Percentiles rank a stretch among this genome's conserved stretches.
Conservation (phyloP, 2,888 invertebrate species). For the Agonopterix arenella region DNA sequence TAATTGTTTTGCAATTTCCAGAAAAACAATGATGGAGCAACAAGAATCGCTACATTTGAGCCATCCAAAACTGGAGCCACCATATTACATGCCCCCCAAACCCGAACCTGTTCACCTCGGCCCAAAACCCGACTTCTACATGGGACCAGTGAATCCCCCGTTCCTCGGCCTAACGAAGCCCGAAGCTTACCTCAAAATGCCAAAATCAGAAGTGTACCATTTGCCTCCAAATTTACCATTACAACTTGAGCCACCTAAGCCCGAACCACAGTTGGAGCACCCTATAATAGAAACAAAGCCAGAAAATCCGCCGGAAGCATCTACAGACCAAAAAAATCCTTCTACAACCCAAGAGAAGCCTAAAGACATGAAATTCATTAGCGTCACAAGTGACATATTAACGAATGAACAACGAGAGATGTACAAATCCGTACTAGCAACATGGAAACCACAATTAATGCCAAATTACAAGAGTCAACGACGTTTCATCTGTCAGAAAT, state of each 20-base stretch:
- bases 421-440: slow-evolving; percentile 61
- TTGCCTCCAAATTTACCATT: not conserved
- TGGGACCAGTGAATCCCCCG: not conserved
- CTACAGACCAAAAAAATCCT: not conserved
- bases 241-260: not conserved
- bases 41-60: slow-evolving; percentile 1
- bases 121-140: slow-evolving; percentile 1
- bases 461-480: slow-evolving; percentile 13
- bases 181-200: not conserved
- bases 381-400: slow-evolving; percentile 48
- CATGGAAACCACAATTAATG: slow-evolving; percentile 51
- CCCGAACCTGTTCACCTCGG: not conserved
- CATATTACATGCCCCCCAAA: not conserved
- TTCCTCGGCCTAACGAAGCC: not conserved
- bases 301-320: not conserved
- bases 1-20: not conserved
- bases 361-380: slow-evolving; percentile 48
- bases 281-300: not conserved
- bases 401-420: slow-evolving; percentile 62
- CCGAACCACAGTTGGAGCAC: not conserved
- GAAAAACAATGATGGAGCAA: slow-evolving; percentile 4
- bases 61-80: slow-evolving; percentile 1
- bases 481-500: slow-evolving; percentile 58
- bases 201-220: not conserved
- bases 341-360: not conserved